phyloP scores from a whole-genome alignment of 1,140 invertebrate genomes.

The Drosophila sturtevanti region DNA sequence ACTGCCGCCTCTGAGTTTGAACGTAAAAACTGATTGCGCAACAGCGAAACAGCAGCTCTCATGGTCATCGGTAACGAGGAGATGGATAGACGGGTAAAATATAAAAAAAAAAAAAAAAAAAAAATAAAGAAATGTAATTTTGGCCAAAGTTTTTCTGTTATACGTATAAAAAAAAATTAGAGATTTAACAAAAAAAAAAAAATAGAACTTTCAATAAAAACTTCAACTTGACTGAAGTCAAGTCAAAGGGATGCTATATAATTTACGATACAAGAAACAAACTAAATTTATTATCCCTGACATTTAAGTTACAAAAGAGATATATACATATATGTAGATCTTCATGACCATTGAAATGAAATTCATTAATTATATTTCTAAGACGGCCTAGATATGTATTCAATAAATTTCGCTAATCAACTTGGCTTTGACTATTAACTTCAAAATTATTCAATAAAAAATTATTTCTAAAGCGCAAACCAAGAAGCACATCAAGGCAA shows the following conservation, averaged over 20 bases:
- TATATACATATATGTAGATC: too few relatives aligned
- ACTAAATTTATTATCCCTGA: too few relatives aligned
- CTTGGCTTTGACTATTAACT: not conserved
- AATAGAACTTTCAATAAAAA: not conserved
- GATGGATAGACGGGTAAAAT: too few relatives aligned
- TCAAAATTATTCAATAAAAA: not conserved
- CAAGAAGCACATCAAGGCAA: not conserved
- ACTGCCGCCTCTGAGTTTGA: slow-evolving; percentile 20
- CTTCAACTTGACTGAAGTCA: not conserved
- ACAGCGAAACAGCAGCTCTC: slow-evolving; percentile 49
- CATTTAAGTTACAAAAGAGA: too few relatives aligned
- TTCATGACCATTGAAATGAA: too few relatives aligned
- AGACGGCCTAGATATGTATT: too few relatives aligned
- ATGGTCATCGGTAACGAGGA: too few relatives aligned
- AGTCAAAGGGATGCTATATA: not conserved
- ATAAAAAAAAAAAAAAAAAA: not conserved
- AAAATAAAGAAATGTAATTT: not conserved
- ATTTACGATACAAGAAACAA: not conserved
- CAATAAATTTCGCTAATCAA: not conserved
- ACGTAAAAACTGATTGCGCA: slow-evolving; percentile 31
- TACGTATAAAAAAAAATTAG: not conserved
- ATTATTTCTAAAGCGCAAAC: not conserved
- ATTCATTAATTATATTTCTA: too few relatives aligned
- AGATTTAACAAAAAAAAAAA: not conserved
- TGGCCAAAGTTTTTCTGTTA: not conserved